Evolutionary conservation across 2,113 vertebrate genomes (phyloP).

Genomic region (Puffinus mauretanicus): DNA sequence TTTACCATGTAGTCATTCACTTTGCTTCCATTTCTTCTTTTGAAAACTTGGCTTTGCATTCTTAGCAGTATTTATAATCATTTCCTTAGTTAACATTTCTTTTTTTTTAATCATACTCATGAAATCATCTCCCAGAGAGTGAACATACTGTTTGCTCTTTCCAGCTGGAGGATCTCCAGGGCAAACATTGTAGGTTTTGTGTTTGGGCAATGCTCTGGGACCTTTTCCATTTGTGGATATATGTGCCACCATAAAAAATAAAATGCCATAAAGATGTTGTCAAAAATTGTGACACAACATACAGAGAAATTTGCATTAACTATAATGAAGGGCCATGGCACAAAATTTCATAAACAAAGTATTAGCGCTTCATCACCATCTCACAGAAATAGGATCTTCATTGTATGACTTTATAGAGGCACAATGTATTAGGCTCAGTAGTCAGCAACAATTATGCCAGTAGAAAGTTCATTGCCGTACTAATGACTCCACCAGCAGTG

Average conservation of each 20-base stretch:
- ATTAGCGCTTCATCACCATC: not conserved
- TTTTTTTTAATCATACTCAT: not conserved
- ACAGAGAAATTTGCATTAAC: not conserved
- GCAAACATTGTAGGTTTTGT: not conserved
- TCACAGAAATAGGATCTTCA: not conserved
- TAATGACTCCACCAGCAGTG: not conserved
- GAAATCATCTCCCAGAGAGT: not conserved
- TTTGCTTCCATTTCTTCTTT: not conserved
- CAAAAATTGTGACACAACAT: not conserved
- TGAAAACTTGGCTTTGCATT: not conserved
- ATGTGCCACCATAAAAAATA: not conserved
- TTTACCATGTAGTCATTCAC: not conserved
- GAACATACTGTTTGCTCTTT: not conserved
- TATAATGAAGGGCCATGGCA: not conserved
- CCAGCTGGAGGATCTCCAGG: not conserved
- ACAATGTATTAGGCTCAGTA: not conserved
- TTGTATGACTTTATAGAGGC: not conserved
- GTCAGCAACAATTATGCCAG: not conserved
- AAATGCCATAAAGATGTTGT: not conserved
- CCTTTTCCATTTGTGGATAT: not conserved
- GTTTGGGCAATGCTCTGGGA: not conserved
- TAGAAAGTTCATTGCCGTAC: not conserved
- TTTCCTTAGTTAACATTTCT: not conserved
- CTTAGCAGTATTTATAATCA: not conserved
- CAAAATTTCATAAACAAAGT: not conserved